Evolutionary conservation across 92 coral and sea anemone species (phyloP).

Genomic region (Paramuricea clavata): DNA sequence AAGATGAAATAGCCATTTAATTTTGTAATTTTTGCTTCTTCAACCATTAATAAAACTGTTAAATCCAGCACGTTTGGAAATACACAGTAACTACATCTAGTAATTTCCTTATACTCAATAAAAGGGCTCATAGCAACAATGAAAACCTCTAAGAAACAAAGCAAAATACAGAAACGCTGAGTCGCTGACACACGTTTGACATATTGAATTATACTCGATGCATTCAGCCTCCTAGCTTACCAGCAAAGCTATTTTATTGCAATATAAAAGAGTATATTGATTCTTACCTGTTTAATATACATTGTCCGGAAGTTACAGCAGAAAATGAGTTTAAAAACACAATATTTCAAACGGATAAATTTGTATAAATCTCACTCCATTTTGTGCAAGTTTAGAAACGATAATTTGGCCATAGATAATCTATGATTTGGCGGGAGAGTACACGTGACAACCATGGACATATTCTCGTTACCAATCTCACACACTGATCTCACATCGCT

Average conservation of each 20-base stretch:
- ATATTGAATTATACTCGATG: background rate
- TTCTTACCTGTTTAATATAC: conserved; percentile 50
- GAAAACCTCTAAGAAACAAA: background rate
- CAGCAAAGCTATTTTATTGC: background rate
- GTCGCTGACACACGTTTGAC: background rate
- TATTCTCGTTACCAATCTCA: background rate
- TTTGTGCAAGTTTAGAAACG: conserved; percentile 2
- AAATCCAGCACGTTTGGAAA: background rate
- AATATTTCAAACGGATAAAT: background rate
- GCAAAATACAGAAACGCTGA: background rate
- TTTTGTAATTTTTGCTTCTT: background rate
- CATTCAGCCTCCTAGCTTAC: background rate
- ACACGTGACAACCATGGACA: conserved; percentile 16
- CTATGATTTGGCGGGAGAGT: conserved; percentile 58
- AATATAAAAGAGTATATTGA: background rate
- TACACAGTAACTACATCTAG: background rate
- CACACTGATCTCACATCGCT: too few species aligned
- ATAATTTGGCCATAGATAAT: too few species aligned
- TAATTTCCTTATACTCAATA: background rate
- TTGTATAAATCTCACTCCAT: background rate
- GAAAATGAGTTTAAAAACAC: background rate
- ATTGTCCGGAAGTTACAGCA: background rate
- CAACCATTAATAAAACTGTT: background rate
- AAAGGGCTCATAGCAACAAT: background rate
- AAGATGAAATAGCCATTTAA: background rate